Conservation (phyloP, 2,113 vertebrate genomes). For the Nibea albiflora region DNA sequence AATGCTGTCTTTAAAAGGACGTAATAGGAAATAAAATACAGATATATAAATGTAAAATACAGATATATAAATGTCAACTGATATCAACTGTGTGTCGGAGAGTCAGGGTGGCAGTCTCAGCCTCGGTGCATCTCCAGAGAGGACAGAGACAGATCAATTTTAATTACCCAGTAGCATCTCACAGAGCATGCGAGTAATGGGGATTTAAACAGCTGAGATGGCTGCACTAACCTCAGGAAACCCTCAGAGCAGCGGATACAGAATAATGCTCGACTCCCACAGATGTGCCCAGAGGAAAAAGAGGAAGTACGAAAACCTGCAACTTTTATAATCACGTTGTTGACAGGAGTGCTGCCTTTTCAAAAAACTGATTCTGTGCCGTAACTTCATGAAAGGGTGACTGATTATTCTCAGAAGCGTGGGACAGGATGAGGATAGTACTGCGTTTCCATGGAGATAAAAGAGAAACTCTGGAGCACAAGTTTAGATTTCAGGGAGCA, state of each 20-base stretch:
- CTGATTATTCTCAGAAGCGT: constrained; percentile 27
- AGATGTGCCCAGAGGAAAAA: constrained; percentile 11
- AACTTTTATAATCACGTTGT: constrained; percentile 45
- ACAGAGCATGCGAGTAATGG: constrained; percentile 65
- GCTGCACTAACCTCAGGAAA: constrained; percentile 56
- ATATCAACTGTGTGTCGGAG: not conserved
- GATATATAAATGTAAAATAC: constrained; percentile 2
- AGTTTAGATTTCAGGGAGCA: constrained; percentile 41
- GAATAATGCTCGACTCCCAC: constrained; percentile 52
- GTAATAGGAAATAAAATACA: not conserved
- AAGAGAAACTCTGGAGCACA: constrained; percentile 37
- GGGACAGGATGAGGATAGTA: constrained; percentile 25
- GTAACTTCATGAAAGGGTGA: constrained; percentile 45
- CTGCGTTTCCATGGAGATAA: constrained; percentile 62
- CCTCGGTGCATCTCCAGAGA: constrained; percentile 33
- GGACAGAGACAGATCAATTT: constrained; percentile 71
- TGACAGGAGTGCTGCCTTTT: constrained; percentile 23
- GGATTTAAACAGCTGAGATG: constrained; percentile 64
- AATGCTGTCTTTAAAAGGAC: not conserved
- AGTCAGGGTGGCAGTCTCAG: constrained; percentile 1
- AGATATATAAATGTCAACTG: constrained; percentile 4
- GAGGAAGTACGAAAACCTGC: constrained; percentile 45
- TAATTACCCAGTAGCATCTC: constrained; percentile 68
- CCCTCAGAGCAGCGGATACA: constrained; percentile 16
- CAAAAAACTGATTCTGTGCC: constrained; percentile 22